phyloP scores from a whole-genome alignment of 2,797 vertebrate species.

The Typhlichthys subterraneus region DNA sequence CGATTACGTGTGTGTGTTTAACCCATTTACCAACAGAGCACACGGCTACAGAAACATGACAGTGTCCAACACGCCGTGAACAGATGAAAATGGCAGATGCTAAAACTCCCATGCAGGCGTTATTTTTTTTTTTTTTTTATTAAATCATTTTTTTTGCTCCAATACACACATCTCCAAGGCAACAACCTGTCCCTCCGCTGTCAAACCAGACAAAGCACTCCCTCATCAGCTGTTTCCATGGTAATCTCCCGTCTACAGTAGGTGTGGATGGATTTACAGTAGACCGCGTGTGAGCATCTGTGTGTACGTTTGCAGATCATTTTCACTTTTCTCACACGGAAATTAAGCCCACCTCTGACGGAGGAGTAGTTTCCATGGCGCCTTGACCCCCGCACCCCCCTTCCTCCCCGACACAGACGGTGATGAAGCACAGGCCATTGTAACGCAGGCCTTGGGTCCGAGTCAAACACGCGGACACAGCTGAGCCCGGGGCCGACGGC shows the following conservation, averaged over 20 bases:
- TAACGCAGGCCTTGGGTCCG: constrained; percentile 45
- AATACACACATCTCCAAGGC: constrained; percentile 32
- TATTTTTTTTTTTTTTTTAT: background rate
- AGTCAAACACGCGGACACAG: constrained; percentile 62
- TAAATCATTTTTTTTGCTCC: constrained; percentile 38
- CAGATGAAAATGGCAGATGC: constrained; percentile 44
- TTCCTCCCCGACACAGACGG: constrained; percentile 58
- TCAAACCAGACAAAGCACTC: no score
- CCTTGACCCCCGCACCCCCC: background rate
- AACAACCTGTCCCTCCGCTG: background rate
- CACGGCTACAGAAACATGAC: constrained; percentile 20
- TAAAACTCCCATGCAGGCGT: background rate
- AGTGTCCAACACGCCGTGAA: constrained; percentile 3
- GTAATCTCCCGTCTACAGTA: constrained; percentile 36
- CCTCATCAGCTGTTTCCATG: background rate
- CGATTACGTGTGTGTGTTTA: background rate
- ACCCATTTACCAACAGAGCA: constrained; percentile 5
- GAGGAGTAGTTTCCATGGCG: constrained; percentile 63
- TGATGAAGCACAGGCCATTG: constrained; percentile 55
- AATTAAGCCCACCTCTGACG: constrained; percentile 48
- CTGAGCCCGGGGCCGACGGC: constrained; percentile 48
- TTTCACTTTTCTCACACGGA: constrained; percentile 49
- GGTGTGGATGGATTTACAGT: no score
- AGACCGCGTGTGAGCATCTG: no score
- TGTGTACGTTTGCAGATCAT: no score